Percentiles rank a stretch among this genome's conserved stretches.
Conservation (phyloP, 2,888 invertebrate genomes). For the Anoncus sp. region DNA sequence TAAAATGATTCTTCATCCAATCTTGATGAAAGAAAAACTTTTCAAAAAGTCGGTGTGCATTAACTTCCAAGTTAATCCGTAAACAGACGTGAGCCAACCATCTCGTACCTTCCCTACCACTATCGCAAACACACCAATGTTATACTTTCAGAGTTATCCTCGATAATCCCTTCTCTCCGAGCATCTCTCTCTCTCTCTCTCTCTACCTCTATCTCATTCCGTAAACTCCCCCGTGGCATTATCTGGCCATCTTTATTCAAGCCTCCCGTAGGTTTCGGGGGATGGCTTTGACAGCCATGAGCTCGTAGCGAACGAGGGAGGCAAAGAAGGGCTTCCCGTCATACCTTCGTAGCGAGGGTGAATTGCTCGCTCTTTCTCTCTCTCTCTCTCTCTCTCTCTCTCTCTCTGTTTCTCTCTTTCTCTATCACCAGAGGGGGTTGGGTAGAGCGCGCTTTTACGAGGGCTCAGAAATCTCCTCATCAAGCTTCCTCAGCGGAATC, state of each 20-base stretch:
- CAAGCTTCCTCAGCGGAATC: conserved; percentile 76
- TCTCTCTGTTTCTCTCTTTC: too few relatives aligned
- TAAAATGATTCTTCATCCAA: background rate
- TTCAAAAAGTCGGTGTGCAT: background rate
- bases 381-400: conserved; percentile 17
- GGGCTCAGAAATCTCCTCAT: conserved; percentile 82
- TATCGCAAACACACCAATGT: conserved; percentile 1
- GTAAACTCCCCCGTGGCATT: conserved; percentile 69
- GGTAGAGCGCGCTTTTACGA: conserved; percentile 76
- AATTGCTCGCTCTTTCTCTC: conserved; percentile 1
- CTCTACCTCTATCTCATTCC: conserved; percentile 33
- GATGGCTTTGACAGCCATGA: conserved; percentile 49
- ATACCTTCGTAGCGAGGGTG: conserved; percentile 24
- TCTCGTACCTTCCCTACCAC: background rate
- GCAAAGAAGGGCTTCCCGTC: conserved; percentile 42
- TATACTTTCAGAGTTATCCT: conserved; percentile 6
- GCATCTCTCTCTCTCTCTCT: conserved; percentile 5
- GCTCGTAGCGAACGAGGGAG: conserved; percentile 46
- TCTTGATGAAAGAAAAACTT: background rate
- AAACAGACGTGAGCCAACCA: conserved; percentile 1
- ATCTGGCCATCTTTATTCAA: conserved; percentile 81
- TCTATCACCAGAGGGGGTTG: conserved; percentile 47
- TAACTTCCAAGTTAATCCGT: conserved; percentile 15
- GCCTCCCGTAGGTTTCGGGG: conserved; percentile 68
- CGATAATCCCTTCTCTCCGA: conserved; percentile 36